Conservation (phyloP, 2,888 invertebrate genomes). For the Lasiommata megera region DNA sequence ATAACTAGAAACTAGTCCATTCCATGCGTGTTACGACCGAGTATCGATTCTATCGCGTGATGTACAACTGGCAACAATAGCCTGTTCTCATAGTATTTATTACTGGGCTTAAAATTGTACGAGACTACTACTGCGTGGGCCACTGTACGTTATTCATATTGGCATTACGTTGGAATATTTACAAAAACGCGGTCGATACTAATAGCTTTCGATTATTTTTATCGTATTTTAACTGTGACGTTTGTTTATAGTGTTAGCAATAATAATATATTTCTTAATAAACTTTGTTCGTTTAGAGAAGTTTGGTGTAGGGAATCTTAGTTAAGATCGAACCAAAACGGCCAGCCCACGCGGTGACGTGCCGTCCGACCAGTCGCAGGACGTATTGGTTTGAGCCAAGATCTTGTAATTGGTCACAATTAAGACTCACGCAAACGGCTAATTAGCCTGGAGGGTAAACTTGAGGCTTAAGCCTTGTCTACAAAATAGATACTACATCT, state of each 20-base stretch:
- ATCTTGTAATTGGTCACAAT: too few species aligned
- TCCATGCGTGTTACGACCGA: conserved; percentile 23
- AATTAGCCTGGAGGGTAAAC: too few species aligned
- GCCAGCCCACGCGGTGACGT: too few species aligned
- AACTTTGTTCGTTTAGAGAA: background rate
- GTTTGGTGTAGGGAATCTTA: background rate
- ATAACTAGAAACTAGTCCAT: conserved; percentile 27
- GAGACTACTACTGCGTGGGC: background rate
- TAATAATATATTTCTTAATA: background rate
- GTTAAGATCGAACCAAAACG: too few species aligned
- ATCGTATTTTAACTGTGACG: background rate
- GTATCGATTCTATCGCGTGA: conserved; percentile 30
- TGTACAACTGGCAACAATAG: conserved; percentile 2
- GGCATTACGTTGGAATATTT: conserved; percentile 10
- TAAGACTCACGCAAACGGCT: too few species aligned
- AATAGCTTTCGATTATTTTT: conserved; percentile 24
- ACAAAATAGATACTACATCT: too few species aligned
- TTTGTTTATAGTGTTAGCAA: background rate
- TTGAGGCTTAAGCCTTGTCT: too few species aligned
- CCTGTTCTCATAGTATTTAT: conserved; percentile 5
- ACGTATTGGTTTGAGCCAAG: too few species aligned
- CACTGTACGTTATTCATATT: background rate
- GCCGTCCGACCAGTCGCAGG: too few species aligned
- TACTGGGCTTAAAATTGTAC: conserved; percentile 5
- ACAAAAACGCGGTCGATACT: conserved; percentile 4